Base-by-base conservation (phyloP, 1,140 invertebrate genomes). In the Procambarus clarkii region DNA sequence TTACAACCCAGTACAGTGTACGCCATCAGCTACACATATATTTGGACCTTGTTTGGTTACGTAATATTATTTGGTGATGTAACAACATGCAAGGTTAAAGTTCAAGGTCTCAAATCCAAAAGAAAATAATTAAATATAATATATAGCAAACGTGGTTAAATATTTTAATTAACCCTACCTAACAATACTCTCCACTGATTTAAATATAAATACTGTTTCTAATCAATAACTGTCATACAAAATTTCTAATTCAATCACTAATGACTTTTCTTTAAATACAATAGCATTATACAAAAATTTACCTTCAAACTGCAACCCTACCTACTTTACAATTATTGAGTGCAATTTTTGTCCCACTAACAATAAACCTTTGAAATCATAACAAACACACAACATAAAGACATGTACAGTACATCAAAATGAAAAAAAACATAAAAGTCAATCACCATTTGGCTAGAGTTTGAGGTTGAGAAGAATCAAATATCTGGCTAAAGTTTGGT, bases 321-420 rank as follows among this genome's bases (percentile, higher is more conserved):
- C 0, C 69, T 34, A 34, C 4, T 21, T 69, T 18, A 69, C 69
- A 74, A 21, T n/a, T 74, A 74, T 34, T 74, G 54, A 58, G 13
- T 81, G n/a, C 54, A 58, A 81, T 24, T 24, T 18, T 80, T 48
- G 2, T 50, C 7, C 24, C 11, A 13, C 54, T 81, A 34, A 34
- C 48, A 81, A 34, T 54, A 80, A 80, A 74, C 69, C 69, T 74
- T 24, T 74, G 21, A 74, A 74, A 69, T 69, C 64, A 69, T 69
- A 69, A 74, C 8, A 74, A 82, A 80, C 9, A 34, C 34, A 34
- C 34, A 34, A 34, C 34, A 34, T 34, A 34, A 34, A 34, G 34
- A 34, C 34, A 34, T 34, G 34, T 34, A 34, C 80, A 82, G 50
- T 18, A 48, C 4, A 80, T 50, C 48, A 77, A n/a, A 79, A 50